These are phyloP conservation scores for Meiosimyza platycephala DNA, from an alignment of 2,888 invertebrate species.

Conservation along the genomic window DNA sequence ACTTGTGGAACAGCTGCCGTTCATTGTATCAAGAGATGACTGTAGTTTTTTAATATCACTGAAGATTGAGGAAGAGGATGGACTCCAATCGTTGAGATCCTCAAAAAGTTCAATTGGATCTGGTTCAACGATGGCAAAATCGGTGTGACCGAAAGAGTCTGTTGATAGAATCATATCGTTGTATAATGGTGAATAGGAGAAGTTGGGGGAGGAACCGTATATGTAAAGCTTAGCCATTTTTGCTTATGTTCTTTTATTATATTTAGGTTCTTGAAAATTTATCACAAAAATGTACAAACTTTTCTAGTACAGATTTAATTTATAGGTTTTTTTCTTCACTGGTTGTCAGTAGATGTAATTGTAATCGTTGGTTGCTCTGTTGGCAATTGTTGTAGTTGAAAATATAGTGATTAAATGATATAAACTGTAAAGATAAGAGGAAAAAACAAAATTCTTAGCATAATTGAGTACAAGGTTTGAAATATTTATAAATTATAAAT, in stretches of 20 bases:
- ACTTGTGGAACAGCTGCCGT: slow-evolving; percentile 31
- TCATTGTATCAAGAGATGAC: slow-evolving; percentile 37
- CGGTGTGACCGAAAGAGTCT: slow-evolving; percentile 29
- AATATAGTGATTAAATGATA: slow-evolving; percentile 27
- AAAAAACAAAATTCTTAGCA: slow-evolving; percentile 5
- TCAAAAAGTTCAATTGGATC: slow-evolving; percentile 45
- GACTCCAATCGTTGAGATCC: slow-evolving; percentile 40
- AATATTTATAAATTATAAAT: no score
- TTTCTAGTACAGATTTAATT: no score
- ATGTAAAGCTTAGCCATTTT: slow-evolving; percentile 47
- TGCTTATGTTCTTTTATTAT: slow-evolving; percentile 19
- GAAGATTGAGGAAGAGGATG: slow-evolving; percentile 49
- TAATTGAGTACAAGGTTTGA: no score
- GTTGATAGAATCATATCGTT: slow-evolving; percentile 35
- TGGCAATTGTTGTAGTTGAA: slow-evolving; percentile 1
- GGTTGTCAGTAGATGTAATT: no score
- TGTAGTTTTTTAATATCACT: slow-evolving; percentile 54
- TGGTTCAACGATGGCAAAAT: slow-evolving; percentile 44
- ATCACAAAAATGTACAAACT: slow-evolving; percentile 35
- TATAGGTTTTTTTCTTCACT: no score
- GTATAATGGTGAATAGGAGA: slow-evolving; percentile 37
- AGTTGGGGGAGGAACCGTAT: slow-evolving; percentile 44
- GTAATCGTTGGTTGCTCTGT: no score
- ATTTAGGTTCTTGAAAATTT: slow-evolving; percentile 26
- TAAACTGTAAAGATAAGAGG: slow-evolving; percentile 36